These are phyloP conservation scores for Scolopax bukidnonensis DNA, from an alignment of 2,797 vertebrate species.

Conservation along the genomic window DNA sequence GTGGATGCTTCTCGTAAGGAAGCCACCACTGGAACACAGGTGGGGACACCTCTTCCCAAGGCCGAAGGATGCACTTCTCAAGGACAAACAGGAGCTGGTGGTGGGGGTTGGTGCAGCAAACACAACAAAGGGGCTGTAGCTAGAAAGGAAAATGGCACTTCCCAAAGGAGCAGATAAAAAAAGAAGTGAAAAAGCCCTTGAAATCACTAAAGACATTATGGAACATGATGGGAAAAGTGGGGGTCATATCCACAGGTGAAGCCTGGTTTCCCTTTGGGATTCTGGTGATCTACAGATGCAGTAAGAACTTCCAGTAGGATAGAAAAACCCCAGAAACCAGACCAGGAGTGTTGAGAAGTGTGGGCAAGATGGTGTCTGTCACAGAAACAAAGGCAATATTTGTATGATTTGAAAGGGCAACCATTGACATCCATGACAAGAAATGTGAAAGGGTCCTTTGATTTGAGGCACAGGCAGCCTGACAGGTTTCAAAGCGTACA, in stretches of 20 bases:
- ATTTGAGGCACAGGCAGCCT: background rate
- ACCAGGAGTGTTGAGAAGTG: background rate
- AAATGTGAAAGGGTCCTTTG: background rate
- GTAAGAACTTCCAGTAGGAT: conserved; percentile 12
- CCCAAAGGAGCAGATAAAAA: background rate
- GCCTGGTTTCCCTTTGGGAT: background rate
- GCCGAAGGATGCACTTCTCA: background rate
- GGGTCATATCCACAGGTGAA: background rate
- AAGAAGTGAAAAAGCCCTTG: background rate
- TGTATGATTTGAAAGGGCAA: background rate
- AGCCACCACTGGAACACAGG: background rate
- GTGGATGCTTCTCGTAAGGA: background rate
- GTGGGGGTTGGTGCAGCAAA: background rate
- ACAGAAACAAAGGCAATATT: conserved; percentile 14
- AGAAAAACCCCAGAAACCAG: background rate
- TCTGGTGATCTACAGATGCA: background rate
- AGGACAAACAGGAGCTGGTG: background rate
- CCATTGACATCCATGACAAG: background rate
- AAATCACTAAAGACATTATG: background rate
- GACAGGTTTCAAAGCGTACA: rapidly evolving
- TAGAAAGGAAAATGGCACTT: background rate
- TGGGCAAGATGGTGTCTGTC: background rate
- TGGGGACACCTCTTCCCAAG: background rate
- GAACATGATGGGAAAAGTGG: background rate
- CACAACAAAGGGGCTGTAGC: background rate